Percentiles rank a stretch among this genome's conserved stretches.
Evolutionary conservation across 1,140 invertebrate species (phyloP).

Genomic region (Hermetia illucens): DNA sequence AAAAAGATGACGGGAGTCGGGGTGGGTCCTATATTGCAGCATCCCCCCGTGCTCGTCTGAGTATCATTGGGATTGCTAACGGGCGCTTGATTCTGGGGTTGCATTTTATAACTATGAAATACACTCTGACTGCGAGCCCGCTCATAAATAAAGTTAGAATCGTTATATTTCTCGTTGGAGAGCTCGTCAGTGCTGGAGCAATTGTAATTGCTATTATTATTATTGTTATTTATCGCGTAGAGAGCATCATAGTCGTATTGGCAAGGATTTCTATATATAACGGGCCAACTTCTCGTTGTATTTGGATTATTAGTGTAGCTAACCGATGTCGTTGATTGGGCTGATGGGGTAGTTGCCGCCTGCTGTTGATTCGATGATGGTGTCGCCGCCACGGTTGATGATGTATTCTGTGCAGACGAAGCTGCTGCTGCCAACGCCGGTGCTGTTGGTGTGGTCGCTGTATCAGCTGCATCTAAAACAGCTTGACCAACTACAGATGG

Average conservation of each 20-base stretch:
- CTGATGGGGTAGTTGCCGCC: slow-evolving; percentile 5
- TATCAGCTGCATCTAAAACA: no score
- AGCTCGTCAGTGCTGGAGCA: neutral
- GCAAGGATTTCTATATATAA: slow-evolving; percentile 28
- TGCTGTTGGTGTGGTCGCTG: neutral
- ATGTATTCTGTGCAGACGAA: neutral
- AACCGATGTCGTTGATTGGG: slow-evolving; percentile 6
- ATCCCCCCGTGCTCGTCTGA: neutral
- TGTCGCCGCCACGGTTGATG: slow-evolving; percentile 1
- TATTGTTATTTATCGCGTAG: slow-evolving; percentile 16
- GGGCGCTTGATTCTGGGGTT: slow-evolving; percentile 14
- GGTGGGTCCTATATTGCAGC: slow-evolving; percentile 11
- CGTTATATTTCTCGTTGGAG: neutral
- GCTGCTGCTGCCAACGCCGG: no score
- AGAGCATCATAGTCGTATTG: slow-evolving; percentile 29
- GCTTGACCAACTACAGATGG: slow-evolving; percentile 4
- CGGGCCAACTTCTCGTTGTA: slow-evolving; percentile 29
- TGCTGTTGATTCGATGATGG: slow-evolving; percentile 3
- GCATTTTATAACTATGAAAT: slow-evolving; percentile 2
- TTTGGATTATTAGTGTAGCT: slow-evolving; percentile 26
- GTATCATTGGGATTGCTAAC: neutral
- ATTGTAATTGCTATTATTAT: neutral
- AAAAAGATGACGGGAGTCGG: slow-evolving; percentile 27
- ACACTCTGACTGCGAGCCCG: slow-evolving; percentile 2
- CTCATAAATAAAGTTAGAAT: neutral